phyloP scores from a whole-genome alignment of 2,888 invertebrate species.

The Phaedon cochleariae region DNA sequence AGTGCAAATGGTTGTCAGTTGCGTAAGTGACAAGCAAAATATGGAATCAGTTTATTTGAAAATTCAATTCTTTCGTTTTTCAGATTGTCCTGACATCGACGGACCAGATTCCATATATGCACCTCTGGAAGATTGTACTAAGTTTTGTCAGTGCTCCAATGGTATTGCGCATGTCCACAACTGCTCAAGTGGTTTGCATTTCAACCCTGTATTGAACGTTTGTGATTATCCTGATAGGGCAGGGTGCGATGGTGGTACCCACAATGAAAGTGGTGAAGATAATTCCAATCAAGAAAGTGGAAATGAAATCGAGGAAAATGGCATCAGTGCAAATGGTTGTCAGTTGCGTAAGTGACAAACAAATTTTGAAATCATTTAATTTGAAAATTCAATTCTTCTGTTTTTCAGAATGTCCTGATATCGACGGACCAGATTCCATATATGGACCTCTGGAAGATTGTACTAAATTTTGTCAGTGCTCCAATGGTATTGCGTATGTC shows the following conservation, averaged over 20 bases:
- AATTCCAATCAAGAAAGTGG: background rate
- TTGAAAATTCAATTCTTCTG: background rate
- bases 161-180: slow-evolving; percentile 19
- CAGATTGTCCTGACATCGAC: slow-evolving; percentile 25
- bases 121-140: slow-evolving; percentile 22
- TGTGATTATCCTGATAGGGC: slow-evolving; percentile 22
- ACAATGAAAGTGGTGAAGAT: background rate
- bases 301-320: background rate
- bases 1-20: too few relatives aligned
- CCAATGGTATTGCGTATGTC: slow-evolving; percentile 22
- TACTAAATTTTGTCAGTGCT: slow-evolving; percentile 29
- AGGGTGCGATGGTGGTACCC: background rate
- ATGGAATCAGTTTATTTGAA: too few relatives aligned
- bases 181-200: slow-evolving; percentile 28
- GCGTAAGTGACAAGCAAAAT: too few relatives aligned
- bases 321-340: background rate
- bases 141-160: slow-evolving; percentile 31
- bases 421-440: slow-evolving; percentile 21
- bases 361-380: too few relatives aligned
- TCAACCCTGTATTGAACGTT: slow-evolving; percentile 24
- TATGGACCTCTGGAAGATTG: slow-evolving; percentile 26
- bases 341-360: background rate
- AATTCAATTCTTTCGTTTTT: too few relatives aligned
- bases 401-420: slow-evolving; percentile 29
- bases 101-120: slow-evolving; percentile 19